These are phyloP conservation scores for Dione juno DNA, from an alignment of 2,888 invertebrate genomes.

Conservation along the genomic window DNA sequence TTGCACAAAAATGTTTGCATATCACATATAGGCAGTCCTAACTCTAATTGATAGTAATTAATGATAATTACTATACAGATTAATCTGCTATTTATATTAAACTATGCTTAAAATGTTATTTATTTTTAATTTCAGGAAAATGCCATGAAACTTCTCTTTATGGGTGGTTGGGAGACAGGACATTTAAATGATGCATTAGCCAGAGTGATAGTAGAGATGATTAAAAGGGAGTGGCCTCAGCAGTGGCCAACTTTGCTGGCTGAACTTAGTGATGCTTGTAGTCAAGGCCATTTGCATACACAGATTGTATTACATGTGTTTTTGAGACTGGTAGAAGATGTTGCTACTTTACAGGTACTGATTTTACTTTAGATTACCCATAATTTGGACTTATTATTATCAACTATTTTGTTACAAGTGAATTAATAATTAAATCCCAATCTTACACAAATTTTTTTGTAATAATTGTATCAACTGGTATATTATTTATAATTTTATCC, in stretches of 20 bases:
- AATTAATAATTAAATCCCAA: too few relatives aligned
- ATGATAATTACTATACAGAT: neutral
- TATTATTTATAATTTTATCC: too few relatives aligned
- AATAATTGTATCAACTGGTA: too few relatives aligned
- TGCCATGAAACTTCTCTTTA: constrained; percentile 92
- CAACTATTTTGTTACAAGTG: too few relatives aligned
- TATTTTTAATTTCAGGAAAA: constrained; percentile 84
- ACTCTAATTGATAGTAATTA: neutral
- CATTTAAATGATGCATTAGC: constrained; percentile 94
- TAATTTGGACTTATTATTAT: neutral
- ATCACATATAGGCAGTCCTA: neutral
- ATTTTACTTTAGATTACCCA: neutral
- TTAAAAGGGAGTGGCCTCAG: constrained; percentile 98
- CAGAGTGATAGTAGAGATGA: constrained; percentile 97
- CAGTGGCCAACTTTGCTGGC: constrained; percentile 94
- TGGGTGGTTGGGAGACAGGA: constrained; percentile 88
- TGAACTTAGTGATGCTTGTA: constrained; percentile 92
- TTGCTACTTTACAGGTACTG: constrained; percentile 91
- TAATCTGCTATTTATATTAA: neutral
- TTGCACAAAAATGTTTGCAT: neutral
- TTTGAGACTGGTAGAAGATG: constrained; percentile 95
- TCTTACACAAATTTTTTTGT: too few relatives aligned
- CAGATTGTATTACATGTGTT: constrained; percentile 95
- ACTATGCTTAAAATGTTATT: neutral
- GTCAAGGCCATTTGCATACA: constrained; percentile 93